These are phyloP conservation scores for Orycteropus afer DNA, from an alignment of 2,113 vertebrate species.

Conservation along the genomic window DNA sequence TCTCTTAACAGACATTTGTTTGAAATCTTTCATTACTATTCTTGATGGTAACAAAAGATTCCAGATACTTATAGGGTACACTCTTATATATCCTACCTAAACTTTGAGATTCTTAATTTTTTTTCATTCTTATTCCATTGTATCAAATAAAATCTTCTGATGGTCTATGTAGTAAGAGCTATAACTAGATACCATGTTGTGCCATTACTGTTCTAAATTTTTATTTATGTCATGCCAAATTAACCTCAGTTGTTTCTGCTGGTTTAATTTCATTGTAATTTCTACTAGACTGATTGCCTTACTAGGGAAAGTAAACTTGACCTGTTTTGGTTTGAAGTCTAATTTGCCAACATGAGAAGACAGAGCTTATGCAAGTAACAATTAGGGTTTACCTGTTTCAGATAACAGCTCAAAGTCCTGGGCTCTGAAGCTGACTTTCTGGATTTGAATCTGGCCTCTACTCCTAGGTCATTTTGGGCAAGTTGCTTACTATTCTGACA, in stretches of 20 bases:
- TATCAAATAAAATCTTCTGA: constrained; percentile 28
- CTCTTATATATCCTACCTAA: neutral
- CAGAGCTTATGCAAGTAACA: neutral
- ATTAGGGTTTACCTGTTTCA: neutral
- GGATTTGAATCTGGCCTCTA: neutral
- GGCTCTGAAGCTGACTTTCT: neutral
- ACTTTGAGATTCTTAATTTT: neutral
- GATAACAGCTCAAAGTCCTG: neutral
- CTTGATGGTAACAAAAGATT: neutral
- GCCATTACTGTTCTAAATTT: neutral
- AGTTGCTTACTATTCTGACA: neutral
- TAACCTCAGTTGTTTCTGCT: neutral
- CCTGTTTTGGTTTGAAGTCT: neutral
- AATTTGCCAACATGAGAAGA: neutral
- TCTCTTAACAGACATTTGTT: neutral
- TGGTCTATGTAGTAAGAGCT: neutral
- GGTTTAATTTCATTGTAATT: constrained; percentile 7
- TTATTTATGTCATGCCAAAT: neutral
- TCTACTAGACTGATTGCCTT: neutral
- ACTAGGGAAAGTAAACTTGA: neutral
- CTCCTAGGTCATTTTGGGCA: neutral
- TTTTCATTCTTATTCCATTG: constrained; percentile 32
- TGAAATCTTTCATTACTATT: neutral
- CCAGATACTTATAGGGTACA: neutral
- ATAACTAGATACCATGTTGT: neutral